Conservation (phyloP, 2,797 vertebrate genomes). For the Petrocephalus sullivani region DNA sequence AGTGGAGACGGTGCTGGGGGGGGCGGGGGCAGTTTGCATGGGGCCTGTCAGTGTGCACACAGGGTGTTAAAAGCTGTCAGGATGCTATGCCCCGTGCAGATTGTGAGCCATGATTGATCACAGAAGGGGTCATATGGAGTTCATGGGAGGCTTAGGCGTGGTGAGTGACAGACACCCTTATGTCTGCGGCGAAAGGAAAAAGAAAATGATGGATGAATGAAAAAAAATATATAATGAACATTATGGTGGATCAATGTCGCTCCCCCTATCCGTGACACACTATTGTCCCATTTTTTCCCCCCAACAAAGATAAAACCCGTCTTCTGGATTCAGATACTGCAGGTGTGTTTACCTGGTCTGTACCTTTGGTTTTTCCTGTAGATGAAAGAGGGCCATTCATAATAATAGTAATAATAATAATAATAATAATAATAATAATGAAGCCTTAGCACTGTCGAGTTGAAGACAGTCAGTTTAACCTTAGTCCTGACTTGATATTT, state of each 20-base stretch:
- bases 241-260: background rate
- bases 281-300: background rate
- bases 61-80: conserved; percentile 62
- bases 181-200: conserved; percentile 17
- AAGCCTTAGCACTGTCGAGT: background rate
- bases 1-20: background rate
- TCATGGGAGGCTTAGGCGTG: conserved; percentile 65
- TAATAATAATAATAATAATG: background rate
- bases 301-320: background rate
- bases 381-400: background rate
- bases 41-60: conserved; percentile 45
- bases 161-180: conserved; percentile 66
- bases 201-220: conserved; percentile 38
- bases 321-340: background rate
- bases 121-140: conserved; percentile 60
- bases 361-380: background rate
- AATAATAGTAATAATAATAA: background rate
- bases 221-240: background rate
- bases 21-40: conserved; percentile 13
- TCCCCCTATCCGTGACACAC: background rate
- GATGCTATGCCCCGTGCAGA: conserved; percentile 55
- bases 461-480: background rate
- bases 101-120: conserved; percentile 66
- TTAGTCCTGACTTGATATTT: background rate
- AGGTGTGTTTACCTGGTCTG: background rate